phyloP scores from a whole-genome alignment of 2,888 invertebrate species.

The Cinara cedri region DNA sequence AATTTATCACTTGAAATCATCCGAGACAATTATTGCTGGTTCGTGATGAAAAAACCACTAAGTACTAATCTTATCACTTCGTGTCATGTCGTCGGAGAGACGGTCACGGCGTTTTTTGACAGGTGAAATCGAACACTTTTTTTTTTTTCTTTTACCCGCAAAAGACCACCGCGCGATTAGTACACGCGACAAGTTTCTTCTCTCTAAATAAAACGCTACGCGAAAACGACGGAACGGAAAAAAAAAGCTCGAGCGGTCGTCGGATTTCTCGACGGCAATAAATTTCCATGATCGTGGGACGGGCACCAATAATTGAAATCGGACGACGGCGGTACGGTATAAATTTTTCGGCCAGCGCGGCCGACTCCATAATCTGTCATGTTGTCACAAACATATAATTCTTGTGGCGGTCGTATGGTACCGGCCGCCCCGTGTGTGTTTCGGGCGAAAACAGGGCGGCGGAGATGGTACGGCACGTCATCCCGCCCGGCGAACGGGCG shows the following conservation, averaged over 20 bases:
- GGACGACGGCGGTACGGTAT: not conserved
- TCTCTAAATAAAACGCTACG: no score
- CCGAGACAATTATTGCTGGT: no score
- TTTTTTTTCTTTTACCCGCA: no score
- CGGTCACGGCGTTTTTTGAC: no score
- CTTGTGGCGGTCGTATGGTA: not conserved
- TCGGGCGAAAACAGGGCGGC: not conserved
- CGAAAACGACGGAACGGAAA: no score
- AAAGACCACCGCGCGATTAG: no score
- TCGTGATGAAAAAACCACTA: no score
- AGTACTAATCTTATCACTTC: no score
- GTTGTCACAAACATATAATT: slow-evolving; percentile 43
- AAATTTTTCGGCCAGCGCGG: slow-evolving; percentile 19
- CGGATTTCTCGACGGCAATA: not conserved
- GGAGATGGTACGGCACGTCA: not conserved
- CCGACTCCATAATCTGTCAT: slow-evolving; percentile 40
- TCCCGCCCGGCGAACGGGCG: not conserved
- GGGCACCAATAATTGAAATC: not conserved
- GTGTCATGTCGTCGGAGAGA: no score
- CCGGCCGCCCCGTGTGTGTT: not conserved
- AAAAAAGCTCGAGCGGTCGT: not conserved
- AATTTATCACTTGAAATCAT: no score
- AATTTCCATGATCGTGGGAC: slow-evolving; percentile 7
- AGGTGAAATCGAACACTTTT: no score
- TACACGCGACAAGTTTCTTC: no score